phyloP scores from a whole-genome alignment of 2,888 invertebrate species.

The Galerucella nymphaeae region DNA sequence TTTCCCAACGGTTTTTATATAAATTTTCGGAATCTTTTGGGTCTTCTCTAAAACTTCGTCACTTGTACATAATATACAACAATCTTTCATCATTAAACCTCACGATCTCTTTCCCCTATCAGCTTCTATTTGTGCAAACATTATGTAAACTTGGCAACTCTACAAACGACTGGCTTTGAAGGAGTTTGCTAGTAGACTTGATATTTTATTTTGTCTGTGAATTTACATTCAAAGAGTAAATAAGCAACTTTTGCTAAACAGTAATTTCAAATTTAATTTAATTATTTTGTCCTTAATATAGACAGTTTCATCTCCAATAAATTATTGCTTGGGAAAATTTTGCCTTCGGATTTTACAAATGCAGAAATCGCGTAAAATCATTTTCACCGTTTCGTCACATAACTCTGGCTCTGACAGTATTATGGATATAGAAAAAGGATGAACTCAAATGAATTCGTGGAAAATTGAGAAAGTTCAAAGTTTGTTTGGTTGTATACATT shows the following conservation, averaged over 20 bases:
- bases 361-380: neutral
- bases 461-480: constrained; percentile 15
- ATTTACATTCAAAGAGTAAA: neutral
- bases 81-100: neutral
- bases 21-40: too few species aligned
- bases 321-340: neutral
- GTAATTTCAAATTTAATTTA: too few species aligned
- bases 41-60: too few species aligned
- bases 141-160: neutral
- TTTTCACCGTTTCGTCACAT: neutral
- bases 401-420: neutral
- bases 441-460: constrained; percentile 5
- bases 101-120: neutral
- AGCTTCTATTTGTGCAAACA: neutral
- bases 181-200: neutral
- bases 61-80: neutral
- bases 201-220: neutral
- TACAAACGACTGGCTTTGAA: neutral
- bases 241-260: too few species aligned
- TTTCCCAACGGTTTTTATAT: too few species aligned
- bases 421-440: neutral
- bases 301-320: too few species aligned
- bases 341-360: constrained; percentile 1
- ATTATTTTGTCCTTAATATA: too few species aligned
- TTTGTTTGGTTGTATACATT: constrained; percentile 13